A percentile compares a stretch with the other conserved stretches of the same genome.
These are phyloP conservation scores for Echiichthys vipera DNA, from an alignment of 2,797 vertebrate genomes.

Conservation along the genomic window DNA sequence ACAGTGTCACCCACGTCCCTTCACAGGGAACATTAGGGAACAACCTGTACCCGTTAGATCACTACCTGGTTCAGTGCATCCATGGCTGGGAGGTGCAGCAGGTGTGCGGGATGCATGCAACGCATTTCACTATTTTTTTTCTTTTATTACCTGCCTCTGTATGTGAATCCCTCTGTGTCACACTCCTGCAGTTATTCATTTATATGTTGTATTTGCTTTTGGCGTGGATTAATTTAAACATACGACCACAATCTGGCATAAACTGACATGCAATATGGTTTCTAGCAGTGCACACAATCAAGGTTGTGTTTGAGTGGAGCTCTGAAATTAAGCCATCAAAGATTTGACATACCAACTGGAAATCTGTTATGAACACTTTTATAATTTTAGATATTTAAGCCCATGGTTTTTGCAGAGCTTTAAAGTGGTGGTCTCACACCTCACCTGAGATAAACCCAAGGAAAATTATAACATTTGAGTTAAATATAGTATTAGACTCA, in stretches of 20 bases:
- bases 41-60: conserved; percentile 55
- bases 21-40: conserved; percentile 54
- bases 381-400: not conserved
- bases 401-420: not conserved
- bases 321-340: conserved; percentile 18
- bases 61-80: conserved; percentile 11
- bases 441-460: not conserved
- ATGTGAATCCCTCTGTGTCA: conserved; percentile 6
- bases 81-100: not conserved
- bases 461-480: not conserved
- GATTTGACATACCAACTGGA: not conserved
- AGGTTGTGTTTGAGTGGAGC: not conserved
- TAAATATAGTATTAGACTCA: not conserved
- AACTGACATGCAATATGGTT: conserved; percentile 5
- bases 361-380: conserved; percentile 6
- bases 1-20: conserved; percentile 58
- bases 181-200: conserved; percentile 16
- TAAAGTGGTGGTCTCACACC: not conserved
- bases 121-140: not conserved
- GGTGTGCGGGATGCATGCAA: conserved; percentile 12
- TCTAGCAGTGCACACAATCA: not conserved
- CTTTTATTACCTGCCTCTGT: not conserved
- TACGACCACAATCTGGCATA: conserved; percentile 1
- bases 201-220: not conserved
- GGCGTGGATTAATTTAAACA: conserved; percentile 5